Conservation (phyloP, 2,888 invertebrate genomes). For the Drosophila leonis region DNA sequence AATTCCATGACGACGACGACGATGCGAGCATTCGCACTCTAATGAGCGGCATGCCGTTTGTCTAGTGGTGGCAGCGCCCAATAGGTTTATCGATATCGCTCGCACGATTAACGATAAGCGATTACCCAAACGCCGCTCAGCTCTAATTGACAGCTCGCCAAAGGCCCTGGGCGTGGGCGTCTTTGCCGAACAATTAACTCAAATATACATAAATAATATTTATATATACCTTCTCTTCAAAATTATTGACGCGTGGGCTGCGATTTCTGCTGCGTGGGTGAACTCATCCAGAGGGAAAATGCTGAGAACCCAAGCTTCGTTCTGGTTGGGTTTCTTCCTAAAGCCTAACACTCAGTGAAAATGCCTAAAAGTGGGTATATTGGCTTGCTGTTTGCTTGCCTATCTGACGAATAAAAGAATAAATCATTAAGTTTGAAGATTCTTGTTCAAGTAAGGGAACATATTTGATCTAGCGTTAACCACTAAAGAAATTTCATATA, state of each 20-base stretch:
- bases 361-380: background rate
- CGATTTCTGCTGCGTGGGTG: conserved; percentile 3
- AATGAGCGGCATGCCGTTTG: conserved; percentile 59
- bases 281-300: conserved; percentile 4
- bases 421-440: background rate
- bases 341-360: background rate
- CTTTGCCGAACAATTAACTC: conserved; percentile 37
- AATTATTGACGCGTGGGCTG: conserved; percentile 13
- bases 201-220: conserved; percentile 68
- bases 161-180: conserved; percentile 32
- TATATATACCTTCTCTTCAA: conserved; percentile 35
- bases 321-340: background rate
- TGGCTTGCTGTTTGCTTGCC: background rate
- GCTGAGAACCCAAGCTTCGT: background rate
- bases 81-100: conserved; percentile 52
- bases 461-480: too few relatives aligned
- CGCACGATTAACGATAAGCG: conserved; percentile 42
- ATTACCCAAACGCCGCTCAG: conserved; percentile 21
- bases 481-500: too few relatives aligned
- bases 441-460: background rate
- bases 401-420: background rate
- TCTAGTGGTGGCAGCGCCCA: conserved; percentile 38
- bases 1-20: conserved; percentile 69
- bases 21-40: conserved; percentile 50
- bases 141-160: conserved; percentile 49